These are phyloP conservation scores for Aporophyla lueneburgensis DNA, from an alignment of 2,888 invertebrate genomes.

Conservation along the genomic window DNA sequence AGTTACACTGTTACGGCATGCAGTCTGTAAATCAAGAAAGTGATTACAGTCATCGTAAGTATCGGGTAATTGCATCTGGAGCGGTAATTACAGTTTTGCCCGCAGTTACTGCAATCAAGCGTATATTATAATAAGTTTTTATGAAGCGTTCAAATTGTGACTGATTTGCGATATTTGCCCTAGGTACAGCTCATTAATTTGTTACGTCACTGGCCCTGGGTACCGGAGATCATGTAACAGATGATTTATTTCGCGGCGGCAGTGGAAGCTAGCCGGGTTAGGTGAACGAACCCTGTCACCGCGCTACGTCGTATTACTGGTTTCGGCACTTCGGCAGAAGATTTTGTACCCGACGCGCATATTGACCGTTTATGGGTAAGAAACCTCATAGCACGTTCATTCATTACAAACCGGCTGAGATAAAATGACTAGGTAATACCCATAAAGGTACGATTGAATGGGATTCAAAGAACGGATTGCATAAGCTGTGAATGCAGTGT, in stretches of 20 bases:
- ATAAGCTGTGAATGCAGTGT: slow-evolving; percentile 55
- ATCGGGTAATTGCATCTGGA: slow-evolving; percentile 58
- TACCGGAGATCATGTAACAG: slow-evolving; percentile 75
- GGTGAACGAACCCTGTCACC: slow-evolving; percentile 89
- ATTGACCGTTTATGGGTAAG: slow-evolving; percentile 84
- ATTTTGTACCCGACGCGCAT: slow-evolving; percentile 77
- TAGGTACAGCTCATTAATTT: slow-evolving; percentile 75
- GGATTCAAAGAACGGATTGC: slow-evolving; percentile 54
- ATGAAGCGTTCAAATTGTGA: slow-evolving; percentile 54
- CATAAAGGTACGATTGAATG: slow-evolving; percentile 62
- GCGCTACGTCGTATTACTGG: slow-evolving; percentile 82
- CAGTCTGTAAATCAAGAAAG: slow-evolving; percentile 59
- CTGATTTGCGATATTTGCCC: slow-evolving; percentile 65
- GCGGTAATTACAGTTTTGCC: slow-evolving; percentile 55
- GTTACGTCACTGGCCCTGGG: slow-evolving; percentile 77
- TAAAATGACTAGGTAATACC: slow-evolving; percentile 58
- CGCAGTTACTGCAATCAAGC: slow-evolving; percentile 59
- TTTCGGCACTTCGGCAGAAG: slow-evolving; percentile 85
- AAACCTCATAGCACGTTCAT: slow-evolving; percentile 78
- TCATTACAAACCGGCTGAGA: slow-evolving; percentile 71
- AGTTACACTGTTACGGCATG: slow-evolving; percentile 50
- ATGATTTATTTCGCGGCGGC: slow-evolving; percentile 83
- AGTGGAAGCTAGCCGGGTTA: slow-evolving; percentile 76
- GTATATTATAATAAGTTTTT: slow-evolving; percentile 57
- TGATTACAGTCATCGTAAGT: slow-evolving; percentile 61